Evolutionary conservation across 2,797 vertebrate species (phyloP).

Genomic region (Valencia hispanica): DNA sequence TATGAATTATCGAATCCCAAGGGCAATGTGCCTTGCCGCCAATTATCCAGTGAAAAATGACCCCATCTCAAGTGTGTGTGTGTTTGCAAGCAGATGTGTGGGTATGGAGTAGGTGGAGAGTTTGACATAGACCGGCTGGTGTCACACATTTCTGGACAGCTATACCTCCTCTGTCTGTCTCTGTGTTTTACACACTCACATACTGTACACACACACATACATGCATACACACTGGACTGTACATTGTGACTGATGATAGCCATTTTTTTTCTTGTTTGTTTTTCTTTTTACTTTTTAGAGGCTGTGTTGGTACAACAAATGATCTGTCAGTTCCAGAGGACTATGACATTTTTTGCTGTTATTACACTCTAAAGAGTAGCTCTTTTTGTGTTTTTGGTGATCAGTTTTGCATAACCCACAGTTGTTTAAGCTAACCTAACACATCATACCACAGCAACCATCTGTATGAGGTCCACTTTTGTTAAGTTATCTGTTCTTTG

Average conservation of each 20-base stretch:
- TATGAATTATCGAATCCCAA: constrained; percentile 86
- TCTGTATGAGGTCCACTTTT: constrained; percentile 4
- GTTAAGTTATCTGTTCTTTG: background rate
- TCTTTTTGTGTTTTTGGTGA: constrained; percentile 17
- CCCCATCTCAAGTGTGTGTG: constrained; percentile 59
- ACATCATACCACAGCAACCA: constrained; percentile 1
- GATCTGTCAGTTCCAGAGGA: constrained; percentile 36
- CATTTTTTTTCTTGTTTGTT: constrained; percentile 15
- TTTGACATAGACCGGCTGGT: constrained; percentile 63
- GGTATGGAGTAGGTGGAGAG: constrained; percentile 33
- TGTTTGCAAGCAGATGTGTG: constrained; percentile 38
- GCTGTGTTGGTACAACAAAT: constrained; percentile 19
- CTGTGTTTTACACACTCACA: constrained; percentile 18
- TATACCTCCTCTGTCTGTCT: constrained; percentile 28
- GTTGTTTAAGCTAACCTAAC: constrained; percentile 1
- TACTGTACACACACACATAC: background rate
- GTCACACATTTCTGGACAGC: constrained; percentile 51
- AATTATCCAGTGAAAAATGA: constrained; percentile 83
- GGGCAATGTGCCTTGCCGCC: constrained; percentile 76
- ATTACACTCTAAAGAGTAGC: constrained; percentile 1
- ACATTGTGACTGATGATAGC: constrained; percentile 32
- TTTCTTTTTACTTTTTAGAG: constrained; percentile 21
- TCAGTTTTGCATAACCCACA: constrained; percentile 21
- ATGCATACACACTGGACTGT: constrained; percentile 5
- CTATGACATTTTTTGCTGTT: constrained; percentile 20